A percentile compares a stretch with the other conserved stretches of the same genome.
Evolutionary conservation across 2,888 invertebrate species (phyloP).

Genomic region (Dusona sp.): DNA sequence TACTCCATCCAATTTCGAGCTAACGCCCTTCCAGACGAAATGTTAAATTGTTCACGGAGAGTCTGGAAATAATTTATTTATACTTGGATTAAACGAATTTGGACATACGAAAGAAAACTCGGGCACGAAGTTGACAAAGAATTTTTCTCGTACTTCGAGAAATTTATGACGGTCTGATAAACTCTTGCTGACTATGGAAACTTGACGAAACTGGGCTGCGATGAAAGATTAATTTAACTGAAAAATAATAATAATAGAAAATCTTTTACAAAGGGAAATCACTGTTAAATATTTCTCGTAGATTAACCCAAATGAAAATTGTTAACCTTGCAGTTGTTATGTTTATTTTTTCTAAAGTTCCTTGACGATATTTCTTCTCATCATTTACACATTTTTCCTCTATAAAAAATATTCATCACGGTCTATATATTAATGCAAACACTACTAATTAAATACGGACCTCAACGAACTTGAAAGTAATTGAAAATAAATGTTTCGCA

Average conservation of each 20-base stretch:
- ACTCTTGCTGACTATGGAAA: not conserved
- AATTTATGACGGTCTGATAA: not conserved
- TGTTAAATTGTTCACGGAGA: constrained; percentile 48
- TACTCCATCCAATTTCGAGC: constrained; percentile 55
- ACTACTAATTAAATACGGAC: not conserved
- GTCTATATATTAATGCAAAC: not conserved
- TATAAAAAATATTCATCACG: not conserved
- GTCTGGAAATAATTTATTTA: constrained; percentile 50
- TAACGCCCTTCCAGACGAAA: constrained; percentile 41
- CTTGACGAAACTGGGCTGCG: not conserved
- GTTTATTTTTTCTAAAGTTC: not conserved
- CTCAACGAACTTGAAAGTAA: not conserved
- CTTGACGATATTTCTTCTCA: not conserved
- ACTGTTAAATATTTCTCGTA: no score
- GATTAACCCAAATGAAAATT: not conserved
- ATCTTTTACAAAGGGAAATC: not conserved
- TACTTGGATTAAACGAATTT: constrained; percentile 18
- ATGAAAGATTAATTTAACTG: not conserved
- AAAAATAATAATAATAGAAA: not conserved
- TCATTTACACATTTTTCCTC: not conserved
- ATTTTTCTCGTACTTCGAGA: not conserved
- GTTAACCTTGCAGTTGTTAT: not conserved
- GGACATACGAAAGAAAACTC: not conserved
- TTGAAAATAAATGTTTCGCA: not conserved
- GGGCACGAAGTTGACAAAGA: not conserved